Evolutionary conservation across 2,113 vertebrate genomes (phyloP), one percentile per base, ranked within the genome.

Genomic region (Lucifuga dentata): DNA sequence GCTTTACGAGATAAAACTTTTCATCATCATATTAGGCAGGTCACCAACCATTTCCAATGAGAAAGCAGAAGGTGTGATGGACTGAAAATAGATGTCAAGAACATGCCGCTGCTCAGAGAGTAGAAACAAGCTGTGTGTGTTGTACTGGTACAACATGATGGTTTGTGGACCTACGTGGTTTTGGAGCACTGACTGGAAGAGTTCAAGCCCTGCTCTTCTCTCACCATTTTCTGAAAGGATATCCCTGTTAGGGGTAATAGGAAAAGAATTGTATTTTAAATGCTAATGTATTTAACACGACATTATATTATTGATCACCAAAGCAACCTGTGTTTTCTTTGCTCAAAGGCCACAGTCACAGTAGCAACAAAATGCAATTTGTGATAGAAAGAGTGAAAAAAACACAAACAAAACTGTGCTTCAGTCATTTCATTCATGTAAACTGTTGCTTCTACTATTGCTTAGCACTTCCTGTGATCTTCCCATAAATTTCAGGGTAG

Each of bases 191-290:
- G 81, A 56, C 73, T 92, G 60, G 92, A 88, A 15, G 86, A 63
- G 1, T 88, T 60, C 29, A 99, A 89, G 8, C 95, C 95, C 75
- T 99, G 97, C 74, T 98, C 97, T 0, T 95, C 94, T 78, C 94
- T 94, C 74, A 98, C 96, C 78, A 99, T 85, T 55, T 96, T 92
- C 87, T 98, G 96, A 89, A 94, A 99, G 5, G 95, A 95, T 90
- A 99, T 95, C 16, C 97, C 97, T 99, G 80, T 0, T 11, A 61
- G 12, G 20, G 70, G 76, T 53, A 46, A 5, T 13, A 15, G 26
- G 26, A 24, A 20, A 16, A 19, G 3, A 1, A 8, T 17, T 15
- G 12, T 1, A 24, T 35, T 56, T 4, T 1, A 19, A 23, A 2
- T 38, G 1, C 12, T 9, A 3, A 21, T n/a, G 8, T 0, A 5